Conservation (phyloP, 1,140 invertebrate genomes). For the Halesus radiatus region DNA sequence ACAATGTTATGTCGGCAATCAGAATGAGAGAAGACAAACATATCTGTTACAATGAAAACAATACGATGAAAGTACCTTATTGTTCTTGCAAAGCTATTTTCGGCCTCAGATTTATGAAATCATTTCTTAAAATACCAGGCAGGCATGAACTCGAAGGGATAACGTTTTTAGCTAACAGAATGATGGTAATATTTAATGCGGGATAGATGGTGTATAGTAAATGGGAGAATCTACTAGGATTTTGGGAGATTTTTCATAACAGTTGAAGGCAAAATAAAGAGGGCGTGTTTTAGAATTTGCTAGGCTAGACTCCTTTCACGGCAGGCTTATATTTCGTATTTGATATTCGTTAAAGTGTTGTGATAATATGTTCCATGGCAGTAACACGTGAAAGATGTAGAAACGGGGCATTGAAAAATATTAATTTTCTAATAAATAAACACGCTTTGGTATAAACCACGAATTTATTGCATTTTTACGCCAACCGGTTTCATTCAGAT, state of each 20-base stretch:
- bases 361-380: background rate
- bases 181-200: slow-evolving; percentile 12
- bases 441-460: no score
- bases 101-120: no score
- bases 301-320: no score
- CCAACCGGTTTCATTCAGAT: no score
- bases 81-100: no score
- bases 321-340: background rate
- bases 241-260: slow-evolving; percentile 19
- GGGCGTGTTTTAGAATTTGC: background rate
- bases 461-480: no score
- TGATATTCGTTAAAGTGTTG: background rate
- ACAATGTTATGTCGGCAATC: no score
- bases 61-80: no score
- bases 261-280: slow-evolving; percentile 1
- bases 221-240: slow-evolving; percentile 16
- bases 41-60: no score
- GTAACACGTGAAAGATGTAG: background rate
- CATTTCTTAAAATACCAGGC: background rate
- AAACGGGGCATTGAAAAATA: background rate
- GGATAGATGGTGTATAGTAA: background rate
- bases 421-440: no score
- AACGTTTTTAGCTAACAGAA: background rate
- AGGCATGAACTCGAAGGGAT: slow-evolving; percentile 8
- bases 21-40: no score